Conservation (phyloP, 2,888 invertebrate species). For the Heliconius cydno region DNA sequence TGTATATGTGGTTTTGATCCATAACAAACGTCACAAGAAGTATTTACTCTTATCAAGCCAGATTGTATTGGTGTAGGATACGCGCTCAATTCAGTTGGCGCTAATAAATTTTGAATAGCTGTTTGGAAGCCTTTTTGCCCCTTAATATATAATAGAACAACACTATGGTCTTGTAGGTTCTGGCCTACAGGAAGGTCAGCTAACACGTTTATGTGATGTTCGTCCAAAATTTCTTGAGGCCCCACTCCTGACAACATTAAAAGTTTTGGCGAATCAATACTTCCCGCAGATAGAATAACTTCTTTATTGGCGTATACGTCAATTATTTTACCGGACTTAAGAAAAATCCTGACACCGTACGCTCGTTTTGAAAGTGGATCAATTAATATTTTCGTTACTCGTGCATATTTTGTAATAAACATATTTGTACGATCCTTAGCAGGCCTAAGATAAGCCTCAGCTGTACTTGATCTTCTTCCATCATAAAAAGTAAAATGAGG, state of each 20-base stretch:
- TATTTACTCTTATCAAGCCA: slow-evolving; percentile 61
- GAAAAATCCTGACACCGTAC: slow-evolving; percentile 62
- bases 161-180: slow-evolving; percentile 70
- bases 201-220: slow-evolving; percentile 58
- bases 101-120: slow-evolving; percentile 50
- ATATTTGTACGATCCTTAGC: slow-evolving; percentile 62
- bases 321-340: slow-evolving; percentile 53
- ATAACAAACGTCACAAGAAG: slow-evolving; percentile 37
- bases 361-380: slow-evolving; percentile 55
- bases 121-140: slow-evolving; percentile 59
- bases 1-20: slow-evolving; percentile 63
- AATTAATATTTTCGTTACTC: slow-evolving; percentile 66
- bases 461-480: slow-evolving; percentile 70
- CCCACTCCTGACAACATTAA: slow-evolving; percentile 74
- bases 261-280: slow-evolving; percentile 69
- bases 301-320: slow-evolving; percentile 63
- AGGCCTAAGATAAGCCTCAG: slow-evolving; percentile 65
- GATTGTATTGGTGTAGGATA: slow-evolving; percentile 64
- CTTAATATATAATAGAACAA: slow-evolving; percentile 57
- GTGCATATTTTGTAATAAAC: slow-evolving; percentile 62
- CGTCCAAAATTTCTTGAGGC: slow-evolving; percentile 59
- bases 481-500: slow-evolving; percentile 59
- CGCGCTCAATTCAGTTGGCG: slow-evolving; percentile 50
- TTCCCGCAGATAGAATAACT: slow-evolving; percentile 70
- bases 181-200: slow-evolving; percentile 70